Percentiles rank a stretch among this genome's conserved stretches.
These are phyloP conservation scores for Candidula unifasciata DNA, from an alignment of 2,888 invertebrate species.

Conservation along the genomic window DNA sequence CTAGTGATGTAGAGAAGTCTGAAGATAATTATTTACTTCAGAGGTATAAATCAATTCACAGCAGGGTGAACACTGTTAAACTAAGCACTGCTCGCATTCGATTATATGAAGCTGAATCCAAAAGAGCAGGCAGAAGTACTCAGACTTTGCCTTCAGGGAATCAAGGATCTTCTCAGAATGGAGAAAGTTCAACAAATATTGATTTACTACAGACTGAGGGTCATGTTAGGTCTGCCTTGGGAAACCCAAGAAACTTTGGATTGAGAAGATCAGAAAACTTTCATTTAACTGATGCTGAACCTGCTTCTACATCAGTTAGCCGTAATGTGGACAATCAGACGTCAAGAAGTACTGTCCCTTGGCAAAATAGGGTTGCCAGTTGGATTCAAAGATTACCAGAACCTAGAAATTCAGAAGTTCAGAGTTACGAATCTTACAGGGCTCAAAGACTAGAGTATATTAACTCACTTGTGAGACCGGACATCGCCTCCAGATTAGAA, in stretches of 20 bases:
- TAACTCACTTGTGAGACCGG: not conserved
- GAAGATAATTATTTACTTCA: not conserved
- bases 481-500: not conserved
- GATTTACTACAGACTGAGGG: not conserved
- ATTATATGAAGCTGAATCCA: not conserved
- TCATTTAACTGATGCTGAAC: not conserved
- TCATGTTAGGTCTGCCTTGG: not conserved
- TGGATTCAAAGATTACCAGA: not conserved
- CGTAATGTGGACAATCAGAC: too few species aligned
- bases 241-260: slow-evolving; percentile 1
- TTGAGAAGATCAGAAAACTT: not conserved
- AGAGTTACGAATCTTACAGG: not conserved
- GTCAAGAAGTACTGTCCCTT: not conserved
- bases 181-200: not conserved
- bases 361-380: too few species aligned
- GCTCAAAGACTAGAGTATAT: not conserved
- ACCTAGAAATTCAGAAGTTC: not conserved
- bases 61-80: not conserved
- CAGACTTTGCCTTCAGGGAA: not conserved
- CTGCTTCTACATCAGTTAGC: not conserved
- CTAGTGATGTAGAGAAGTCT: not conserved
- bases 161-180: not conserved
- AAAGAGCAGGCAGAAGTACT: not conserved
- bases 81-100: not conserved
- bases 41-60: not conserved